A percentile compares a stretch with the other conserved stretches of the same genome.
Conservation (phyloP, 2,888 invertebrate species). For the Scelioninae gen. 1 region DNA sequence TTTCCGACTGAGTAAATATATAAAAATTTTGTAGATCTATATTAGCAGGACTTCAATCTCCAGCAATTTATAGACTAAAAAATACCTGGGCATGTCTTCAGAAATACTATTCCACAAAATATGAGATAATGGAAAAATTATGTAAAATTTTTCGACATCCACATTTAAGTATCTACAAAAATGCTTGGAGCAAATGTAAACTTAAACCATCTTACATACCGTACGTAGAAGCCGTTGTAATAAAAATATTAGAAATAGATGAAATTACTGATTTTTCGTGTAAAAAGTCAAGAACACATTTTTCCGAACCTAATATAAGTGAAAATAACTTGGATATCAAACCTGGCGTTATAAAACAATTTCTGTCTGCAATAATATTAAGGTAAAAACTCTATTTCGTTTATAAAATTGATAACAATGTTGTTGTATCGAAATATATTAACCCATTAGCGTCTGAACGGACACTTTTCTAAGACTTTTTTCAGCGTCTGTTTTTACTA, state of each 20-base stretch:
- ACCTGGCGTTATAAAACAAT: slow-evolving; percentile 18
- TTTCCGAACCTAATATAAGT: too few relatives aligned
- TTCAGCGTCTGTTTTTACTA: too few relatives aligned
- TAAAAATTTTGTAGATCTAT: slow-evolving; percentile 82
- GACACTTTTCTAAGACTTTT: too few relatives aligned
- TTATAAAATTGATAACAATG: too few relatives aligned
- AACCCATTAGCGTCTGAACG: too few relatives aligned
- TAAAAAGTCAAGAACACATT: too few relatives aligned
- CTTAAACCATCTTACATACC: slow-evolving; percentile 84
- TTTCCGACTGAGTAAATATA: too few relatives aligned
- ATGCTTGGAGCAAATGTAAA: slow-evolving; percentile 83
- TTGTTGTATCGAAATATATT: too few relatives aligned
- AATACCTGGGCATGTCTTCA: slow-evolving; percentile 85
- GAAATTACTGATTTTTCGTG: not conserved
- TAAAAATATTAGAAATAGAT: slow-evolving; percentile 79
- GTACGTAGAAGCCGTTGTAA: slow-evolving; percentile 85
- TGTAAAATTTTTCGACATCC: slow-evolving; percentile 85
- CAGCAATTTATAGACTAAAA: slow-evolving; percentile 85
- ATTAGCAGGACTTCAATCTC: slow-evolving; percentile 85
- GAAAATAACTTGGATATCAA: too few relatives aligned
- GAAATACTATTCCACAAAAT: slow-evolving; percentile 85
- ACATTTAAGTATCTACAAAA: slow-evolving; percentile 82
- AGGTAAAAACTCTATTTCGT: too few relatives aligned
- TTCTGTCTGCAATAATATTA: too few relatives aligned
- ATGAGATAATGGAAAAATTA: slow-evolving; percentile 85